Base-by-base conservation (phyloP, 2,888 invertebrate species). In the Pristionchus entomophagus region DNA sequence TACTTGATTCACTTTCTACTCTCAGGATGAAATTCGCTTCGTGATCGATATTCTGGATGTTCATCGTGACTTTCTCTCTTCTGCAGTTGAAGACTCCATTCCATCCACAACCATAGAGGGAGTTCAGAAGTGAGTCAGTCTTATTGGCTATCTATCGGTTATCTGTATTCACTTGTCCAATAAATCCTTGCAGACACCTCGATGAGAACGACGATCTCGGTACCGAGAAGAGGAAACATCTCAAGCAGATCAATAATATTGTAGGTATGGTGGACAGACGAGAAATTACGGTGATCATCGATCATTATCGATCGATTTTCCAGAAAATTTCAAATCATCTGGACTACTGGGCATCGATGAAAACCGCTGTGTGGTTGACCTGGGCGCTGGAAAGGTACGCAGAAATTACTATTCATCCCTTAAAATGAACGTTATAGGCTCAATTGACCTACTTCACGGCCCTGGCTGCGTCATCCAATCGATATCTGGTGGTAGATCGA, bases 361-460 rank as follows among this genome's bases (percentile, higher is more conserved):
- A 10, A 51, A 62, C 2, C 59, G 84, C 2, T 89, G 90, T 62
- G 85, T 92, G 59, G 88, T 92, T 56, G 92, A 92, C 59, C 86
- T 92, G 14, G 92, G 92, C 32, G 91, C 90, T 26, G 92, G 92
- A 14, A 91, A 91, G 84, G 85, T 87, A 32, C 12, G 59, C 10
- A 26, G 22, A 29, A 73, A 29, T 35, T 22, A 45, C 19, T 14
- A 14, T 45, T 5, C 8, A 22, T 38, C 5, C 45, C 6, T 22
- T 41, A 41, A 3, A 1, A 17, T 32, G 10, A n/a, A n/a, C n/a
- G 45, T 41, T 84, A 26, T 26, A 88, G 83, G 92, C 91, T 22
- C 92, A 91, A 86, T 85, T 92, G 49, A 88, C 90, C 0, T 92
- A 91, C 83, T 92, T 91, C 90, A 89, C 91, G 85, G 85, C 91